phyloP scores from a whole-genome alignment of 2,113 vertebrate genomes.

The Noctilio leporinus region DNA sequence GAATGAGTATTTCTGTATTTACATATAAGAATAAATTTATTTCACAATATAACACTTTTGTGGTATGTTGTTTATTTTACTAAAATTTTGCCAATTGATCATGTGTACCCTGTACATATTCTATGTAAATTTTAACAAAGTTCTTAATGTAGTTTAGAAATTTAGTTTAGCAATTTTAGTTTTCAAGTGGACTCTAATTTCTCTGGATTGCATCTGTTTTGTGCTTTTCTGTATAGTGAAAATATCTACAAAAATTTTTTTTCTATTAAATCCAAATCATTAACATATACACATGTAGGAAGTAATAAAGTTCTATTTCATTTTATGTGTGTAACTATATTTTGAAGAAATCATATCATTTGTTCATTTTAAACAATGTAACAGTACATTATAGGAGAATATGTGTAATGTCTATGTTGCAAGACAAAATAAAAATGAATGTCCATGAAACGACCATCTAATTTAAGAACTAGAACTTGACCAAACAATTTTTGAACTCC shows the following conservation, averaged over 20 bases:
- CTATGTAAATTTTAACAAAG: neutral
- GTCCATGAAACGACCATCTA: neutral
- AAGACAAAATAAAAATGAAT: neutral
- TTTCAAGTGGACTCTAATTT: slow-evolving; percentile 10
- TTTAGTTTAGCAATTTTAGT: neutral
- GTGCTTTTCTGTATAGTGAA: neutral
- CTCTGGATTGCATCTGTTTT: neutral
- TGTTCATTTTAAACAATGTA: neutral
- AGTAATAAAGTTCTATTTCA: neutral
- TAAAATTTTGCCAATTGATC: too few relatives aligned
- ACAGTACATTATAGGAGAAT: neutral
- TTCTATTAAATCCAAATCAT: neutral
- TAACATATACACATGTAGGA: neutral
- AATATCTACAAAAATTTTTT: neutral
- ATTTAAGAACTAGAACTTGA: neutral
- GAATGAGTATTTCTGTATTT: too few relatives aligned
- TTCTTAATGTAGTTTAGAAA: neutral
- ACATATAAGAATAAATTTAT: too few relatives aligned
- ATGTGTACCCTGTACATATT: too few relatives aligned
- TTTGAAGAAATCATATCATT: slow-evolving; percentile 4
- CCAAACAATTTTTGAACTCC: neutral
- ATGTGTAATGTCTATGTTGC: neutral
- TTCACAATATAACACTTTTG: too few relatives aligned
- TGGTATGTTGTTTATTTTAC: too few relatives aligned
- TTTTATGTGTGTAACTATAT: neutral